These are phyloP conservation scores for Elysia crispata DNA, from an alignment of 2,888 invertebrate species.

Conservation along the genomic window DNA sequence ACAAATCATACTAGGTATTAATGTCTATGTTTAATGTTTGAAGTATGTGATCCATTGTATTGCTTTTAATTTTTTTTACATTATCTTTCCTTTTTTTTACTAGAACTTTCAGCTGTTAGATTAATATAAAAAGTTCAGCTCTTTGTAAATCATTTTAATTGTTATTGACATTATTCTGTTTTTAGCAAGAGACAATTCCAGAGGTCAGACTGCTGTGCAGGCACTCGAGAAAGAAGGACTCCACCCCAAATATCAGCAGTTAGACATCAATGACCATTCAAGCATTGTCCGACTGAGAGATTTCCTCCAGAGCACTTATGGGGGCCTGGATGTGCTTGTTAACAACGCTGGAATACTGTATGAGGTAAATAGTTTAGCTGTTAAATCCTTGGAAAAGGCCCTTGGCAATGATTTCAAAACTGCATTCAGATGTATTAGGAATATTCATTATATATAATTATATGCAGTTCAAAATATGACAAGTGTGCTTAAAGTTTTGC, in stretches of 20 bases:
- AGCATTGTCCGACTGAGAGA: conserved; percentile 57
- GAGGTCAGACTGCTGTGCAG: conserved; percentile 60
- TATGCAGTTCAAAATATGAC: no score
- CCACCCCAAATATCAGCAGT: conserved; percentile 82
- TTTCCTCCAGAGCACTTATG: conserved; percentile 59
- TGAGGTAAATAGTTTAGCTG: conserved; percentile 68
- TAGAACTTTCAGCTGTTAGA: no score
- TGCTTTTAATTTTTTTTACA: no score
- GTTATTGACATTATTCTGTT: neutral
- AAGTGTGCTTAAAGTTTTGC: no score
- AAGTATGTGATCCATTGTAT: no score
- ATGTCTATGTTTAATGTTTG: no score
- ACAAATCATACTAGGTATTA: no score
- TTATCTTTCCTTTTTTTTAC: no score
- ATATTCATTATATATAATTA: no score
- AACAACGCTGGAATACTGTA: conserved; percentile 73
- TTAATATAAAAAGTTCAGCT: neutral
- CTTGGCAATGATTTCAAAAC: no score
- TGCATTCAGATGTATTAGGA: no score
- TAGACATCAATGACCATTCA: conserved; percentile 82
- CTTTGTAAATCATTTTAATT: neutral
- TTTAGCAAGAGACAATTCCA: conserved; percentile 61
- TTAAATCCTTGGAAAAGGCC: no score
- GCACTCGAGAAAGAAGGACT: conserved; percentile 72
- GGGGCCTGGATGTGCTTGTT: conserved; percentile 68